These are phyloP conservation scores for Eulemur albifrons DNA, from an alignment of 2,797 vertebrate species.

Conservation along the genomic window DNA sequence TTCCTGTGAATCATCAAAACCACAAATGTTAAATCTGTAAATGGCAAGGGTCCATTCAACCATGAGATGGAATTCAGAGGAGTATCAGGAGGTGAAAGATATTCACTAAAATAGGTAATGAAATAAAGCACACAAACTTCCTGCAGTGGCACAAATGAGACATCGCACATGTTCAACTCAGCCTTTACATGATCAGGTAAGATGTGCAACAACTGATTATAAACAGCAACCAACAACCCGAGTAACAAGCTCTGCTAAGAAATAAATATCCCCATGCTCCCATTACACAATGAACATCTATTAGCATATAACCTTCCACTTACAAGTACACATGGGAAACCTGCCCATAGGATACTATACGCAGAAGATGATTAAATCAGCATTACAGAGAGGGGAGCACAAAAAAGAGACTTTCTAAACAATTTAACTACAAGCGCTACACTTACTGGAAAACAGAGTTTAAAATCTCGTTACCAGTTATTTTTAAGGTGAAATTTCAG, in stretches of 20 bases:
- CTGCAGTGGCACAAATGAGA: not conserved
- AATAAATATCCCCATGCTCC: conserved; percentile 26
- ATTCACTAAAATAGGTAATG: not conserved
- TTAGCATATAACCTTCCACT: conserved; percentile 69
- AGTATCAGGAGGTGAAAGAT: not conserved
- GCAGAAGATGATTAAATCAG: conserved; percentile 65
- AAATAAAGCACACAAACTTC: not conserved
- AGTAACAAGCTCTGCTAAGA: conserved; percentile 44
- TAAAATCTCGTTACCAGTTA: conserved; percentile 54
- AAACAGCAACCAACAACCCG: conserved; percentile 5
- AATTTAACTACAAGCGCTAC: conserved; percentile 54
- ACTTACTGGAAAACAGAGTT: conserved; percentile 68
- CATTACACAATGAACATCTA: conserved; percentile 48
- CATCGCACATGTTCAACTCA: not conserved
- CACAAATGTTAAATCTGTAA: not conserved
- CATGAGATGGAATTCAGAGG: not conserved
- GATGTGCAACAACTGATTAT: not conserved
- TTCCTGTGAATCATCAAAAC: not conserved
- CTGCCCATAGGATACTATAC: conserved; percentile 59
- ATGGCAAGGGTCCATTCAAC: not conserved
- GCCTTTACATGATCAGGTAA: not conserved
- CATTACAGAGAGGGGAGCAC: conserved; percentile 37
- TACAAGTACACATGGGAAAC: conserved; percentile 53
- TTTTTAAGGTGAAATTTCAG: conserved; percentile 70
- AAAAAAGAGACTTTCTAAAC: conserved; percentile 45